Conservation (phyloP, 2,113 vertebrate species). For the Neodon shergylaensis region DNA sequence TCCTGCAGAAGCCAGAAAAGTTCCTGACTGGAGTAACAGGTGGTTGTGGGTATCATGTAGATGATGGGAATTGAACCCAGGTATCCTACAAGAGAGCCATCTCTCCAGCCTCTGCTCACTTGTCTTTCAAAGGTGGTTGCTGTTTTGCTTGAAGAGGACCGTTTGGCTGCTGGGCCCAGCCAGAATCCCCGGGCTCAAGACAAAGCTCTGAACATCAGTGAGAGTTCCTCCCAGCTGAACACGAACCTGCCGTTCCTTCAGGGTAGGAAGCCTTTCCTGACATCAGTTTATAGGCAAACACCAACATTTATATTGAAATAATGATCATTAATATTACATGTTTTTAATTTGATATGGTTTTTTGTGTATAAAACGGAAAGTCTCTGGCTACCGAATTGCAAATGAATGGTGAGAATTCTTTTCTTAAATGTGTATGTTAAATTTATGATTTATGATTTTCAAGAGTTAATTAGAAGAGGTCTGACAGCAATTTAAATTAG, state of each 20-base stretch:
- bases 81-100: not conserved
- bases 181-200: slow-evolving; percentile 83
- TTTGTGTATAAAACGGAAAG: not conserved
- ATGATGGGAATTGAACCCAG: not conserved
- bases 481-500: not conserved
- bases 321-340: not conserved
- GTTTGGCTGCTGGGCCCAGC: slow-evolving; percentile 84
- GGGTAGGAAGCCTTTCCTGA: slow-evolving; percentile 85
- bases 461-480: not conserved
- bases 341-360: not conserved
- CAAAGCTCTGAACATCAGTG: slow-evolving; percentile 89
- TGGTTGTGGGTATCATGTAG: not conserved
- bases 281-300: slow-evolving; percentile 17
- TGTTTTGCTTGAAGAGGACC: slow-evolving; percentile 94
- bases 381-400: not conserved
- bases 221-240: slow-evolving; percentile 91
- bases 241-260: slow-evolving; percentile 92
- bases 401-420: not conserved
- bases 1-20: not conserved
- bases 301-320: not conserved
- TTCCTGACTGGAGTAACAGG: not conserved
- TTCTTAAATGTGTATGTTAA: not conserved
- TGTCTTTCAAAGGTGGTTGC: slow-evolving; percentile 91
- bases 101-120: not conserved
- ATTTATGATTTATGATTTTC: not conserved